Evolutionary conservation across 2,797 vertebrate genomes (phyloP), one percentile per base, ranked within the genome.

Genomic region (Poeciliopsis paucimaculata): DNA sequence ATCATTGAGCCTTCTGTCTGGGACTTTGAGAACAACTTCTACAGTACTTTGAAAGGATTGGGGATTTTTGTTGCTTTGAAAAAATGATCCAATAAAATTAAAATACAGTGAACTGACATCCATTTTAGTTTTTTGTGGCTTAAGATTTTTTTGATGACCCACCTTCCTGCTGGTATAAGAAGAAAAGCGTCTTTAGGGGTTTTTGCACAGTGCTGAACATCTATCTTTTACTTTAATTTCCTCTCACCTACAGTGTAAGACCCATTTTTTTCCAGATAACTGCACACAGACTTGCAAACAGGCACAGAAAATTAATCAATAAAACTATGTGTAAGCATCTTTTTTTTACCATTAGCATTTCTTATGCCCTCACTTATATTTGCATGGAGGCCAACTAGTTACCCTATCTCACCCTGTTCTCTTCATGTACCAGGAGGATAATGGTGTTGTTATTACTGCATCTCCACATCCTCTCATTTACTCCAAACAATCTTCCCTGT

Each of bases 381-480:
- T 90, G 79, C 82, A 88, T 75, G 66, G 76, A 75, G 72, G 81
- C 82, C 85, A 85, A 90, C 76, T 77, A 51, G 66, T 64, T 53
- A 78, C 75, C 74, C 77, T 82, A 76, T 72, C 77, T 82, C 12
- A 13, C 74, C 80, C 72, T 55, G 51, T 76, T 87, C 79, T 78
- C 60, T 76, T 78, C 78, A 75, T 81, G 73, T 77, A 81, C 76
- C n/a, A 2, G 57, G 71, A 80, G 87, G 75, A 83, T 85, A 86
- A 89, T 89, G 80, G 73, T 86, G 75, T 73, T 87, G 72, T 90
- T 92, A 84, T 88, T 87, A 79, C 81, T 79, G 78, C 80, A 85
- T 87, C 81, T 90, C 84, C 77, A 87, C 87, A 89, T 87, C 82
- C 82, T 79, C 85, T 84, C 82, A 83, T 90, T 92, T 88, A 82